Base-by-base conservation (phyloP, 2,113 vertebrate species). In the Helogale parvula region DNA sequence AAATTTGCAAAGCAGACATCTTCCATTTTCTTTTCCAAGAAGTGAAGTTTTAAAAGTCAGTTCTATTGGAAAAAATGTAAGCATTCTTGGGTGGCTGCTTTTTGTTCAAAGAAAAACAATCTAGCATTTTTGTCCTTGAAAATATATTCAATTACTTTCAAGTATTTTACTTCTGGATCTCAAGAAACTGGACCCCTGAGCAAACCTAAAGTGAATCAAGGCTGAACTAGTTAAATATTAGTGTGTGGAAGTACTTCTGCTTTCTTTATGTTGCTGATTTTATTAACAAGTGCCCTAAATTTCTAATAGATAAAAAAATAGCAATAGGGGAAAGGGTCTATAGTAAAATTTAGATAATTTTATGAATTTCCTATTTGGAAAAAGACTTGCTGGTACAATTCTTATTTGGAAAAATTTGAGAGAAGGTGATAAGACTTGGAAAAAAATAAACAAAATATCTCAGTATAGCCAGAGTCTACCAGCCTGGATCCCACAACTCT, bases 11-110 rank as follows among this genome's bases (percentile, higher is more conserved):
- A 96, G 80, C 66, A 79, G 66, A 79, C 35, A 27, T 88, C 60
- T 83, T 95, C 92, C 69, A 81, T 69, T 84, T 94, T 72, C 8
- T 74, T 84, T 82, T 50, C 45, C 85, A 85, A 94, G 79, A 97
- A 95, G 84, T 41, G 1, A 93, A 80, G 47, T 90, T 92, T 94
- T 89, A 93, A 96, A 96, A 76, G 52, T 96, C 81, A 93, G 45
- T n/a, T 41, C 54, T 65, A 35, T 79, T 88, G 52, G 31, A 92
- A 25, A 85, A n/a, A 92, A 90, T 80, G 4, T n/a, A 80, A 92
- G 41, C 1, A 8, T 71, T 94, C 80, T 82, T 50, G 23, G 14
- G 15, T 74, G 90, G 52, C n/a, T 97, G 31, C 27, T 82, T 80
- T 88, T 38, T 81, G 25, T 85, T 54, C 54, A 13, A 74, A 83